Evolutionary conservation across 2,113 vertebrate genomes (phyloP).

Genomic region (Etia nguti): DNA sequence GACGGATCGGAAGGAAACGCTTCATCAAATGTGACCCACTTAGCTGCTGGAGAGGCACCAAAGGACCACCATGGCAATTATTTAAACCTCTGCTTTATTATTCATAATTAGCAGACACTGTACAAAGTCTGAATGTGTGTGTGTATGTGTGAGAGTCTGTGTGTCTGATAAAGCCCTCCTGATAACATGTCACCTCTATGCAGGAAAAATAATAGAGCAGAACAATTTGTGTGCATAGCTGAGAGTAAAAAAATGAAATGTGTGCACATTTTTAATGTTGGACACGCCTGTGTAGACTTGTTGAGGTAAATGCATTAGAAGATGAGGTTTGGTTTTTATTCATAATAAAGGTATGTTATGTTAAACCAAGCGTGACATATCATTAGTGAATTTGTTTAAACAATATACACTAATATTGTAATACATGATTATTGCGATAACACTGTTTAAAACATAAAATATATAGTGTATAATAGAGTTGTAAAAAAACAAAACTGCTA

Average conservation of each 20-base stretch:
- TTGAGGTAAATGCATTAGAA: background rate
- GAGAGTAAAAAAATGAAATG: background rate
- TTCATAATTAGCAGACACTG: constrained; percentile 69
- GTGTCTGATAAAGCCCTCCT: background rate
- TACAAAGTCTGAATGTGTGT: background rate
- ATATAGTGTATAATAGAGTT: background rate
- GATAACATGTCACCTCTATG: constrained; percentile 13
- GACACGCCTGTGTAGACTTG: background rate
- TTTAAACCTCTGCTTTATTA: constrained; percentile 71
- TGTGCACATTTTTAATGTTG: background rate
- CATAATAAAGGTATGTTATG: background rate
- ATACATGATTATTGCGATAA: background rate
- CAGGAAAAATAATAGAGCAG: constrained; percentile 9
- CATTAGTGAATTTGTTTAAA: background rate
- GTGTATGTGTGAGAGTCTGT: background rate
- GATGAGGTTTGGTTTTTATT: background rate
- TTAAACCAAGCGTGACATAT: background rate
- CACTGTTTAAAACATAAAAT: background rate
- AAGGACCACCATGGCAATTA: constrained; percentile 63
- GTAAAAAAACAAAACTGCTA: background rate
- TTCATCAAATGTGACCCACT: constrained; percentile 71
- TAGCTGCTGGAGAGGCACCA: constrained; percentile 68
- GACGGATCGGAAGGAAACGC: constrained; percentile 46
- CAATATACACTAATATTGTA: background rate
- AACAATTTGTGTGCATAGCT: constrained; percentile 2